Evolutionary conservation across 2,888 invertebrate genomes (phyloP).

Genomic region (Aricia artaxerxes): DNA sequence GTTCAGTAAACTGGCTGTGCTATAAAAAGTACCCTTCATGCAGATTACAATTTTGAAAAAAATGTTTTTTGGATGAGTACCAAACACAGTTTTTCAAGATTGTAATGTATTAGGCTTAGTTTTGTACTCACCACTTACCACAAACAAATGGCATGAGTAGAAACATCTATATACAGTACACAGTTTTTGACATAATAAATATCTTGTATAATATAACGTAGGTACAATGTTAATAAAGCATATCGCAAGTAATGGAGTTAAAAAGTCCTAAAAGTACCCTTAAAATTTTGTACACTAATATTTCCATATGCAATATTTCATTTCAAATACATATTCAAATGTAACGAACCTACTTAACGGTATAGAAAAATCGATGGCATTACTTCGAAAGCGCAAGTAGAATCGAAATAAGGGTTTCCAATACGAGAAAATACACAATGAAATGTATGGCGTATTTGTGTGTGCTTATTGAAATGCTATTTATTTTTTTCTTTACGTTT

Average conservation of each 20-base stretch:
- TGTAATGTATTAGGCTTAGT: too few relatives aligned
- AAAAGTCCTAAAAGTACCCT: neutral
- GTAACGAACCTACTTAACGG: constrained; percentile 36
- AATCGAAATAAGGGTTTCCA: constrained; percentile 47
- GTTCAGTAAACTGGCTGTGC: too few relatives aligned
- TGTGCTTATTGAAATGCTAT: constrained; percentile 44
- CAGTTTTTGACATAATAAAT: too few relatives aligned
- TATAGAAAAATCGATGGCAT: constrained; percentile 46
- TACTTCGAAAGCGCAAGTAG: constrained; percentile 46
- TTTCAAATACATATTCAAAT: constrained; percentile 11
- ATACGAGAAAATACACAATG: constrained; percentile 47
- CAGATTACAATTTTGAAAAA: neutral
- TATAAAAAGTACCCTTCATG: too few relatives aligned
- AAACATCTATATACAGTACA: neutral
- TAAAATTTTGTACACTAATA: neutral
- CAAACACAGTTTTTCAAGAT: too few relatives aligned
- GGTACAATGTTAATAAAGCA: too few relatives aligned
- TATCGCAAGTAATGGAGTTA: neutral
- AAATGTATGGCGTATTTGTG: constrained; percentile 48
- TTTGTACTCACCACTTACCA: neutral
- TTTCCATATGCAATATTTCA: neutral
- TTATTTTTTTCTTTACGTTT: constrained; percentile 44
- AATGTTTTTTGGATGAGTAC: neutral
- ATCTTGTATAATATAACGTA: too few relatives aligned
- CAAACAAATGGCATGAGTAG: neutral